Evolutionary conservation across 2,888 invertebrate species (phyloP).

Genomic region (Theretra japonica): DNA sequence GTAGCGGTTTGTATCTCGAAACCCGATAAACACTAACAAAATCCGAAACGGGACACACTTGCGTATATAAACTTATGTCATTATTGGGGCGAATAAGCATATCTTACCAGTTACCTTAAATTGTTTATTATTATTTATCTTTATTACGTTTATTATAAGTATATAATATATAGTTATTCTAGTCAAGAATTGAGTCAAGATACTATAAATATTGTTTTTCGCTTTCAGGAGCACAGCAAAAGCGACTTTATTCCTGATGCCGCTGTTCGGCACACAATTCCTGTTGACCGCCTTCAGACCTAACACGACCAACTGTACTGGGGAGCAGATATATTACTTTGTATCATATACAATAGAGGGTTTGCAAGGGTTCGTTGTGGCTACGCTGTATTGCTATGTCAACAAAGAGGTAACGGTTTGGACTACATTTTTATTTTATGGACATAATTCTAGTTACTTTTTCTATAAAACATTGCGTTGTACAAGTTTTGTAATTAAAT

Average conservation of each 20-base stretch:
- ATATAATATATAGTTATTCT: too few species aligned
- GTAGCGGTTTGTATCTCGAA: too few species aligned
- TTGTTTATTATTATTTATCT: too few species aligned
- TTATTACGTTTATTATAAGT: background rate
- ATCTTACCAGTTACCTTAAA: too few species aligned
- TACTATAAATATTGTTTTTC: slow-evolving; percentile 1
- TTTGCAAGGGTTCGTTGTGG: slow-evolving; percentile 86
- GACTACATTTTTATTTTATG: background rate
- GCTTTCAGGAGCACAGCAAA: slow-evolving; percentile 84
- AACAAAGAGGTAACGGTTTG: slow-evolving; percentile 84
- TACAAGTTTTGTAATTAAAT: too few species aligned
- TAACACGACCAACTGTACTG: slow-evolving; percentile 75
- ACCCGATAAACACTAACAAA: too few species aligned
- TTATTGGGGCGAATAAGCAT: too few species aligned
- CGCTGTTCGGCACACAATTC: slow-evolving; percentile 89
- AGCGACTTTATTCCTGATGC: slow-evolving; percentile 88
- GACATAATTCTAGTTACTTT: too few species aligned
- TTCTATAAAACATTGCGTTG: too few species aligned
- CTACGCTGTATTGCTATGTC: slow-evolving; percentile 87
- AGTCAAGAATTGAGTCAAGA: background rate
- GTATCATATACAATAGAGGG: slow-evolving; percentile 85
- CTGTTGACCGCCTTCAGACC: slow-evolving; percentile 85
- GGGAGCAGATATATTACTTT: slow-evolving; percentile 85
- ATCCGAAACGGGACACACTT: too few species aligned
- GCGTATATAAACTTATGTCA: too few species aligned